A percentile compares a stretch with the other conserved stretches of the same genome.
phyloP scores from a whole-genome alignment of 2,888 invertebrate genomes.

The Athalia rosae region DNA sequence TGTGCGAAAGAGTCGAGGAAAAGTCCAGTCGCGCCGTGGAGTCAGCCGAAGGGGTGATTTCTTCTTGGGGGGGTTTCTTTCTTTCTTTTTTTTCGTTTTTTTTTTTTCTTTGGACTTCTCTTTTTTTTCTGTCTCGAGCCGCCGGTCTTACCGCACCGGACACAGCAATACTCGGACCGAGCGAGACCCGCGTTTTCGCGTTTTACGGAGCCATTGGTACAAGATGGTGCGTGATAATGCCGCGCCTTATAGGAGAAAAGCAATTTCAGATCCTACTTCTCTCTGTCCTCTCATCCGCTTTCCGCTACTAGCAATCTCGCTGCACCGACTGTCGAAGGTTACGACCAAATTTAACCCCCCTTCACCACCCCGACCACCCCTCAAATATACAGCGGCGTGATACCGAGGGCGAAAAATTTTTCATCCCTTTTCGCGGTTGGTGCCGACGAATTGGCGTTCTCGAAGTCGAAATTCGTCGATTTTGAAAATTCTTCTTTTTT shows the following conservation, averaged over 20 bases:
- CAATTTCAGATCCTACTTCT: slow-evolving; percentile 63
- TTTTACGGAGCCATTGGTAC: slow-evolving; percentile 70
- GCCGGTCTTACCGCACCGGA: slow-evolving; percentile 59
- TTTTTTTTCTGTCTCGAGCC: slow-evolving; percentile 47
- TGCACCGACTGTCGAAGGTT: slow-evolving; percentile 26
- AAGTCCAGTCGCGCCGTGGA: no score
- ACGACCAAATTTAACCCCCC: background rate
- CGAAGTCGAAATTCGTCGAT: no score
- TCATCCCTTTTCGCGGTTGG: no score
- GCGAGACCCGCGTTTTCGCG: slow-evolving; percentile 58
- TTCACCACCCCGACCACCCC: no score
- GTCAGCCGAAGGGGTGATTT: background rate
- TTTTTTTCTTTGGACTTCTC: slow-evolving; percentile 26
- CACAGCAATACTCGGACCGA: slow-evolving; percentile 66
- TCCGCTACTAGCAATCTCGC: background rate
- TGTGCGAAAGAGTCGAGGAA: no score
- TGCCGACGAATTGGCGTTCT: no score
- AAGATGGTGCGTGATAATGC: slow-evolving; percentile 72
- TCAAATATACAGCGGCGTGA: no score
- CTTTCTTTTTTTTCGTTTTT: slow-evolving; percentile 2
- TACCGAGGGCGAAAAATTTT: background rate
- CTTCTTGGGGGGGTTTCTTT: slow-evolving; percentile 19
- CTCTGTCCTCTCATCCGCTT: background rate
- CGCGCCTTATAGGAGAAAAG: slow-evolving; percentile 70
- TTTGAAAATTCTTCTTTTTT: no score